Percentiles rank a stretch among this genome's conserved stretches.
Evolutionary conservation across 2,797 vertebrate genomes (phyloP).

Genomic region (Ptychadena robeensis): DNA sequence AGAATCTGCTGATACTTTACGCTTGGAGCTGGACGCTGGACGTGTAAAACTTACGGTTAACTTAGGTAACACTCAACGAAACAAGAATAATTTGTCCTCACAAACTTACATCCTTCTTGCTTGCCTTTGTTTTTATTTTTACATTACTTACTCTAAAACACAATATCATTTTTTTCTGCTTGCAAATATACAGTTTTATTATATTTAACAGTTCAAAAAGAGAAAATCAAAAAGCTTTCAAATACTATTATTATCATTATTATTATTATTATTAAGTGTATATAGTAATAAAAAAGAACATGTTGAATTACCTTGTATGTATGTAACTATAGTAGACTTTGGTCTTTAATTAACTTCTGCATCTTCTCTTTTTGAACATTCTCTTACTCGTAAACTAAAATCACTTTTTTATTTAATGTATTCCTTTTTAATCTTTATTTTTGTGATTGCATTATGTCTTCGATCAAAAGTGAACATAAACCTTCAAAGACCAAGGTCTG

Average conservation of each 20-base stretch:
- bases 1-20: constrained; percentile 92
- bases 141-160: constrained; percentile 40
- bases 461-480: constrained; percentile 81
- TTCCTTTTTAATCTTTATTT: constrained; percentile 63
- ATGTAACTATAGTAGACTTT: not conserved
- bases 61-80: constrained; percentile 86
- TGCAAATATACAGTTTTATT: constrained; percentile 65
- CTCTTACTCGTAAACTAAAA: constrained; percentile 65
- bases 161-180: constrained; percentile 59
- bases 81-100: constrained; percentile 55
- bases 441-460: constrained; percentile 71
- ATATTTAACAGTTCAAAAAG: constrained; percentile 70
- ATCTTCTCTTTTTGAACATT: constrained; percentile 74
- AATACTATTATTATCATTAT: not conserved
- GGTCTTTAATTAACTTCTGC: not conserved
- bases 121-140: constrained; percentile 71
- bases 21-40: constrained; percentile 92
- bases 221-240: constrained; percentile 70
- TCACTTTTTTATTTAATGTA: constrained; percentile 32
- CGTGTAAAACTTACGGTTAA: constrained; percentile 96
- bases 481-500: constrained; percentile 99
- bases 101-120: constrained; percentile 73
- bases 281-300: not conserved
- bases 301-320: not conserved
- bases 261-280: not conserved